phyloP scores from a whole-genome alignment of 2,113 vertebrate species.

The Mustelus asterias region DNA sequence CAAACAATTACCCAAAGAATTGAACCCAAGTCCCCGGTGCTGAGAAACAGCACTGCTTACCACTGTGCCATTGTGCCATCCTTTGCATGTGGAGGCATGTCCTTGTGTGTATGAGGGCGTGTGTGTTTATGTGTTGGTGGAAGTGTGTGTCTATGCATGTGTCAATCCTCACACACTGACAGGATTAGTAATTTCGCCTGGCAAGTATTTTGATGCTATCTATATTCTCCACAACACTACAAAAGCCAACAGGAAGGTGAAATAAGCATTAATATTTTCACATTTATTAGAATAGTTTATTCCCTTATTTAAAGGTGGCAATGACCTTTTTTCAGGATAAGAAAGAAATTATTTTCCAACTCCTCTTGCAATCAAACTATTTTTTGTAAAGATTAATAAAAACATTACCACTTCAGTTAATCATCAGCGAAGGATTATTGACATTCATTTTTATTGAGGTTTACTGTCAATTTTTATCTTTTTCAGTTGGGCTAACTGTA shows the following conservation, averaged over 20 bases:
- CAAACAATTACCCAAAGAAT: no score
- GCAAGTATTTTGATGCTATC: not conserved
- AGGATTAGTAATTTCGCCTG: not conserved
- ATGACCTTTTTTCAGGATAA: not conserved
- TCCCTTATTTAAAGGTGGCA: not conserved
- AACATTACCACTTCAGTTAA: not conserved
- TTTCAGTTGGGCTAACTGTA: not conserved
- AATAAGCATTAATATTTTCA: not conserved
- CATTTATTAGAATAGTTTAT: not conserved
- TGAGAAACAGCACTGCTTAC: no score
- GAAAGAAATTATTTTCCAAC: not conserved
- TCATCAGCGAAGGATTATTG: not conserved
- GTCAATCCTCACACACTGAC: not conserved
- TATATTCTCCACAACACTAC: not conserved
- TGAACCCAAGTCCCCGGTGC: no score
- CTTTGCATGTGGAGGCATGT: no score
- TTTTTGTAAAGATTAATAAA: not conserved
- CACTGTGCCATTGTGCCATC: no score
- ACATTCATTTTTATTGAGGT: not conserved
- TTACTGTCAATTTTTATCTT: not conserved
- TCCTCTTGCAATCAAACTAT: not conserved
- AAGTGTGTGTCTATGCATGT: not conserved
- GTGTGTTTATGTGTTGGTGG: no score
- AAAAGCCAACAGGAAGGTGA: not conserved
- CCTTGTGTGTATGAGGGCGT: no score